phyloP scores from a whole-genome alignment of 2,797 vertebrate species.

The Girardinus metallicus region DNA sequence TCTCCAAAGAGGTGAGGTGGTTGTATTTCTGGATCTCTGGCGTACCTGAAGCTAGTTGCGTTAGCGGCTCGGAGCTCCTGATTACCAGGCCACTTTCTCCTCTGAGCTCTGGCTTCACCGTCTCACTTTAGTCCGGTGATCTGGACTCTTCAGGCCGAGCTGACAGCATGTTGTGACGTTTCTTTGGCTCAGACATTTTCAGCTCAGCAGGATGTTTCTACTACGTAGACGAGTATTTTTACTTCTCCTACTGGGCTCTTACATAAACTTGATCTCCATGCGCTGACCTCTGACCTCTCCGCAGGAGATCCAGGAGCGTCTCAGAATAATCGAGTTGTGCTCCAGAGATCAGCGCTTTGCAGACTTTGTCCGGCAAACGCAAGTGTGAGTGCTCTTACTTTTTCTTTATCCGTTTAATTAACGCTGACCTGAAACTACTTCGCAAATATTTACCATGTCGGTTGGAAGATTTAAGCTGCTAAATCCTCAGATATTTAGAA shows the following conservation, averaged over 20 bases:
- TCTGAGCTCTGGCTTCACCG: conserved; percentile 1
- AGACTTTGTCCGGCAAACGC: conserved; percentile 89
- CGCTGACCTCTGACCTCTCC: conserved; percentile 40
- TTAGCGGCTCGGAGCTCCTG: conserved; percentile 1
- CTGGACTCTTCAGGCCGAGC: not conserved
- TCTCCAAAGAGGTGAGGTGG: conserved; percentile 78
- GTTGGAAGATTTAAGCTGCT: not conserved
- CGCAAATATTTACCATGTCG: not conserved
- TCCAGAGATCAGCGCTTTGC: conserved; percentile 87
- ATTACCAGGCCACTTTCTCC: conserved; percentile 3
- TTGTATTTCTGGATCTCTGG: not conserved
- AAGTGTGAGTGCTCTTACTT: conserved; percentile 84
- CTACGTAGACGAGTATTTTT: conserved; percentile 23
- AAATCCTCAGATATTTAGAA: too few relatives aligned
- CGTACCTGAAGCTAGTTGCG: not conserved
- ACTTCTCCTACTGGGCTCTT: conserved; percentile 13
- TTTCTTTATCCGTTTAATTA: not conserved
- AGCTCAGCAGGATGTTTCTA: conserved; percentile 28
- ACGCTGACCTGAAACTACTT: not conserved
- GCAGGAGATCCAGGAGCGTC: conserved; percentile 91
- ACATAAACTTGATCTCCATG: conserved; percentile 25
- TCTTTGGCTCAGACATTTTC: conserved; percentile 27
- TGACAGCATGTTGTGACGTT: conserved; percentile 17
- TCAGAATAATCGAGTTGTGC: conserved; percentile 89
- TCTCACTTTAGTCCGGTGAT: not conserved